These are phyloP conservation scores for Heterochromis multidens DNA, from an alignment of 2,113 vertebrate species.

Conservation along the genomic window DNA sequence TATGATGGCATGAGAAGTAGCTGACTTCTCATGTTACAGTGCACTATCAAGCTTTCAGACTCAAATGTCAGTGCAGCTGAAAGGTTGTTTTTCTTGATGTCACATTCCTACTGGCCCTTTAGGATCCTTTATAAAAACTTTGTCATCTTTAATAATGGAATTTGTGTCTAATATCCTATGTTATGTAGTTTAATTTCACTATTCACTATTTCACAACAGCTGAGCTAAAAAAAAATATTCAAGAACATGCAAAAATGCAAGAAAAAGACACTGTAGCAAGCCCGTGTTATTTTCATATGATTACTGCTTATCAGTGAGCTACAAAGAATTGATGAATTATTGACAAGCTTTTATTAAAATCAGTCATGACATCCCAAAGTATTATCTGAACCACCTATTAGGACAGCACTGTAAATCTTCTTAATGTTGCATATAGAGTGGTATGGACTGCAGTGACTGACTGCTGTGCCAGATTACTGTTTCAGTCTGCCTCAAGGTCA, in stretches of 20 bases:
- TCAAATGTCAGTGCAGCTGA: background rate
- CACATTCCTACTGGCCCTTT: background rate
- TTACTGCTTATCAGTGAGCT: background rate
- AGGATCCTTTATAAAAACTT: background rate
- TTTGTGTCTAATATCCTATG: background rate
- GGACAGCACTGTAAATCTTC: background rate
- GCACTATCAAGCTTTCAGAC: background rate
- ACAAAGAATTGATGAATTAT: background rate
- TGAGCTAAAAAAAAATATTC: background rate
- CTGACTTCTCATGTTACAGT: background rate
- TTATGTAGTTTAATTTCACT: background rate
- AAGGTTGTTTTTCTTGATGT: background rate
- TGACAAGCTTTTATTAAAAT: background rate
- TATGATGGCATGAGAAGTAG: background rate
- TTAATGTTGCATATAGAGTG: conserved; percentile 11
- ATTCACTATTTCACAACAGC: background rate
- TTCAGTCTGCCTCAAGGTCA: conserved; percentile 56
- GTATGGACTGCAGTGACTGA: conserved; percentile 16
- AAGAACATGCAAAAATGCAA: background rate
- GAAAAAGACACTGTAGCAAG: background rate
- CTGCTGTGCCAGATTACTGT: conserved; percentile 6
- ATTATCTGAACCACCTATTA: background rate
- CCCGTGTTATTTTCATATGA: background rate
- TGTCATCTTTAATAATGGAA: background rate
- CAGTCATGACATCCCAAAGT: background rate